phyloP scores from a whole-genome alignment of 2,888 invertebrate species.

The Tachina grossa region DNA sequence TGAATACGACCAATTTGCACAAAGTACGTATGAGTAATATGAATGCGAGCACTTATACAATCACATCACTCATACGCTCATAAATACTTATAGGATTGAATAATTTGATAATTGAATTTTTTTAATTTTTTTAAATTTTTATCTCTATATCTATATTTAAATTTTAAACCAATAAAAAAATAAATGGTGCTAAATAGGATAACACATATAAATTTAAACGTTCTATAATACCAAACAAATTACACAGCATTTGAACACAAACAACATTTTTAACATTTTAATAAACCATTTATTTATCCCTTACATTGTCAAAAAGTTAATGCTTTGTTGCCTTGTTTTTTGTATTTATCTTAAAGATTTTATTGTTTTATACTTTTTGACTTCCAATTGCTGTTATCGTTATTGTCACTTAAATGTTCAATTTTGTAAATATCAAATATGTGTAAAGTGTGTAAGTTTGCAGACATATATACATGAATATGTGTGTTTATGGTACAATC shows the following conservation, averaged over 20 bases:
- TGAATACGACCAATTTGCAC: too few relatives aligned
- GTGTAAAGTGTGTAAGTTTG: not conserved
- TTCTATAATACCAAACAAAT: slow-evolving; percentile 38
- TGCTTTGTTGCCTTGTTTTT: not conserved
- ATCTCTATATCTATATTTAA: too few relatives aligned
- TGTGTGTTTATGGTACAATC: not conserved
- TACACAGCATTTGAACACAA: slow-evolving; percentile 42
- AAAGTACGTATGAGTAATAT: slow-evolving; percentile 4
- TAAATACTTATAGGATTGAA: too few relatives aligned
- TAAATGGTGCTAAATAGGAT: not conserved
- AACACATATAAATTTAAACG: slow-evolving; percentile 1
- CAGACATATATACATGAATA: not conserved
- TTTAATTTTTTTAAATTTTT: too few relatives aligned
- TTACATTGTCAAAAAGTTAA: slow-evolving; percentile 39
- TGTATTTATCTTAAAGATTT: not conserved
- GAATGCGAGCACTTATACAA: not conserved
- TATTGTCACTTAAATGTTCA: slow-evolving; percentile 44
- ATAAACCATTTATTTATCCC: slow-evolving; percentile 36
- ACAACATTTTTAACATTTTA: slow-evolving; percentile 29
- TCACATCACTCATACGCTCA: slow-evolving; percentile 18
- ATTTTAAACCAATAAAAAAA: not conserved
- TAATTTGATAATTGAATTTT: too few relatives aligned
- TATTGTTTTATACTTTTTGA: slow-evolving; percentile 7
- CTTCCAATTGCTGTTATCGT: slow-evolving; percentile 35
- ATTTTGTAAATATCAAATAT: not conserved